Conservation (phyloP, 2,113 vertebrate species). For the Alouatta palliata region DNA sequence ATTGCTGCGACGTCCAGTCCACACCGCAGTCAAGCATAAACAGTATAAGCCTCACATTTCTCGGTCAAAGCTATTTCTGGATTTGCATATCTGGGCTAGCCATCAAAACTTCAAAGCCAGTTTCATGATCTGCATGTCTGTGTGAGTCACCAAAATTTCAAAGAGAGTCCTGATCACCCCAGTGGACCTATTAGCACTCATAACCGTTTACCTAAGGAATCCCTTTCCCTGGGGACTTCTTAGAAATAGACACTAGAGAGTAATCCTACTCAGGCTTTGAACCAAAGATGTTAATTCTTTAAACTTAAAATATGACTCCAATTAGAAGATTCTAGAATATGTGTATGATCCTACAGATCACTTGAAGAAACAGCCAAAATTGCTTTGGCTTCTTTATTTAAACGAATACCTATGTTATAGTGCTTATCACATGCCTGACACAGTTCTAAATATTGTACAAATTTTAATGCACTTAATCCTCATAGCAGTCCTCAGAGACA, state of each 20-base stretch:
- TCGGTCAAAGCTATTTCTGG: neutral
- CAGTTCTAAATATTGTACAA: neutral
- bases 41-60: neutral
- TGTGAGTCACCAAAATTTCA: slow-evolving; percentile 32
- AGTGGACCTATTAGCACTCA: neutral
- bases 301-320: neutral
- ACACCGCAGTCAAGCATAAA: neutral
- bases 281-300: neutral
- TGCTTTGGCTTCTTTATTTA: neutral
- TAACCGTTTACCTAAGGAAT: slow-evolving; percentile 7
- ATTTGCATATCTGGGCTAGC: slow-evolving; percentile 11
- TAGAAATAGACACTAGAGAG: neutral
- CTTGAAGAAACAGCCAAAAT: neutral
- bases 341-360: neutral
- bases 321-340: neutral
- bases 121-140: neutral
- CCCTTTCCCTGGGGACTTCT: neutral
- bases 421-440: neutral
- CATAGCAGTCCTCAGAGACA: neutral
- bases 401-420: neutral
- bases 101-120: slow-evolving; percentile 14
- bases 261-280: neutral
- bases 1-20: neutral
- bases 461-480: neutral
- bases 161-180: neutral